phyloP scores from a whole-genome alignment of 2,888 invertebrate species.

The Opisthograptis luteolata region DNA sequence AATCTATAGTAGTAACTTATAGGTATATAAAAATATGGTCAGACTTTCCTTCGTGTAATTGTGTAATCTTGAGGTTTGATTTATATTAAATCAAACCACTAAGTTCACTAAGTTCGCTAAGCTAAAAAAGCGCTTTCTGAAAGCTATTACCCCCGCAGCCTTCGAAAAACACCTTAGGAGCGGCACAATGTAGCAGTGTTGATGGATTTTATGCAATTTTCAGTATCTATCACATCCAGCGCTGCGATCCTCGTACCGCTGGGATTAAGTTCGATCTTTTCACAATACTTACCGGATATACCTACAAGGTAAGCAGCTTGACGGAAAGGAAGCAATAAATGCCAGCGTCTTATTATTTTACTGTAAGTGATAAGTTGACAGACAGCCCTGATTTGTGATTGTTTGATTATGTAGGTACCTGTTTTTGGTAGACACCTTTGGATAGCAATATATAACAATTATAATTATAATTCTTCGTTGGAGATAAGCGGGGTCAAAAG shows the following conservation, averaged over 20 bases:
- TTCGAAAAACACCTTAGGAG: constrained; percentile 49
- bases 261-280: constrained; percentile 83
- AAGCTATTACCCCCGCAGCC: constrained; percentile 37
- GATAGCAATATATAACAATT: not conserved
- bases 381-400: not conserved
- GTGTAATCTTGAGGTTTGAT: no score
- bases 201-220: constrained; percentile 84
- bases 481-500: no score
- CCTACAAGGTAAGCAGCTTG: constrained; percentile 74
- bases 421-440: not conserved
- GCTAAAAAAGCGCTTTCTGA: not conserved
- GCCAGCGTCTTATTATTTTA: not conserved
- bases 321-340: constrained; percentile 34
- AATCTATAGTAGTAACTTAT: no score
- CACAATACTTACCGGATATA: constrained; percentile 76
- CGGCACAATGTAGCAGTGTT: constrained; percentile 72
- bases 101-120: no score
- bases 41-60: no score
- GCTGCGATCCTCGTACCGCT: constrained; percentile 64
- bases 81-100: no score
- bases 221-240: constrained; percentile 82
- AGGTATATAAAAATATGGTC: not conserved
- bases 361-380: not conserved
- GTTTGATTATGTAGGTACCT: not conserved
- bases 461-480: no score